Conservation (phyloP, 2,797 vertebrate species). For the Eulemur rubriventer region DNA sequence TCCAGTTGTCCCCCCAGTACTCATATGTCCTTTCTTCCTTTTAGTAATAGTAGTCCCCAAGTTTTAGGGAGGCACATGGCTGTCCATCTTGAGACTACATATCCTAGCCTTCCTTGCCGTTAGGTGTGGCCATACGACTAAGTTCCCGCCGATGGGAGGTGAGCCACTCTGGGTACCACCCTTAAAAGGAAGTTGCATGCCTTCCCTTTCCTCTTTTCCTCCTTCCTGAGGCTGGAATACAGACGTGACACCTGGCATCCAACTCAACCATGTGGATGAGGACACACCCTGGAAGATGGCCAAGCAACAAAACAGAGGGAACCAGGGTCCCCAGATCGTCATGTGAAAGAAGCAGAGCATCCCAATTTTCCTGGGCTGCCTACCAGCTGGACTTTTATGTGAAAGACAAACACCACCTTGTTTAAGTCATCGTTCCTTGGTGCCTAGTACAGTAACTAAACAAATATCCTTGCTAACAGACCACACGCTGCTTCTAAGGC, state of each 20-base stretch:
- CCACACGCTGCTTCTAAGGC: background rate
- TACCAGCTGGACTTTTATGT: background rate
- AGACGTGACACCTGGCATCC: background rate
- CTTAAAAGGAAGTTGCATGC: background rate
- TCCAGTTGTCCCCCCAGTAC: background rate
- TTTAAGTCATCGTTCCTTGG: slow-evolving; percentile 13
- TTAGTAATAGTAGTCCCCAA: background rate
- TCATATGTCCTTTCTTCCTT: background rate
- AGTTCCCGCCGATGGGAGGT: background rate
- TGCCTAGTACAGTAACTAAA: slow-evolving; percentile 45
- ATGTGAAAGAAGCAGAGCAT: background rate
- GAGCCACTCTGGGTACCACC: background rate
- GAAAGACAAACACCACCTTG: background rate
- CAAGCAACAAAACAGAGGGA: background rate
- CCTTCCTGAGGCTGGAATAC: background rate
- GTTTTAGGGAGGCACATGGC: background rate
- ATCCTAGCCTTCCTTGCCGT: background rate
- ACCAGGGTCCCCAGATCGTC: background rate
- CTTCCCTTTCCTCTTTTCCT: background rate
- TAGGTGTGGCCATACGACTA: background rate
- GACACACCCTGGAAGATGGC: background rate
- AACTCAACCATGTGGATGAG: background rate
- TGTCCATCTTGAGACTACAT: background rate
- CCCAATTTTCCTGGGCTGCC: background rate
- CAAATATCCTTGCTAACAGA: background rate